Conservation (phyloP, 2,113 vertebrate genomes). For the Heterocephalus glaber region DNA sequence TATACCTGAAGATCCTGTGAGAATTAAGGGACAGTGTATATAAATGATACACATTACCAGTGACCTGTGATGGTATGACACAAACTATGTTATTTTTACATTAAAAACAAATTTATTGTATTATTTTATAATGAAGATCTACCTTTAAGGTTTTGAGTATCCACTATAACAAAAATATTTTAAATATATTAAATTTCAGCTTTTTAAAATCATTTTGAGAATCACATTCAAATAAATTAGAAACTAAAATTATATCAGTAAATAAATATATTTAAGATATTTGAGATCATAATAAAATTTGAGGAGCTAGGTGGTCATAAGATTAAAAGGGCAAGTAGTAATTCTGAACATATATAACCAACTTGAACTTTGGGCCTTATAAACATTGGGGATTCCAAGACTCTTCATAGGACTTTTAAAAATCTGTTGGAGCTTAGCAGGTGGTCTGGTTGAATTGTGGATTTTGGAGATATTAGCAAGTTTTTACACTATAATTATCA, state of each 20-base stretch:
- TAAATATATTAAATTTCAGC: background rate
- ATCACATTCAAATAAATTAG: background rate
- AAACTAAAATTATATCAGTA: background rate
- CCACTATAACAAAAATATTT: background rate
- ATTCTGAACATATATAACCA: background rate
- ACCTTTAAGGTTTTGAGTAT: background rate
- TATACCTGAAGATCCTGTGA: background rate
- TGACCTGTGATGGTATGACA: background rate
- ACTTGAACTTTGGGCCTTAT: background rate
- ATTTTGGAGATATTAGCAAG: background rate
- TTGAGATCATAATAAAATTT: background rate
- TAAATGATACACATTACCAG: background rate
- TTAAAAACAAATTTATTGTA: constrained; percentile 29
- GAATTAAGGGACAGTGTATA: background rate
- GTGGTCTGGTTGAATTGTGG: background rate
- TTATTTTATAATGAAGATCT: background rate
- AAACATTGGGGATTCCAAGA: background rate
- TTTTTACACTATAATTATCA: background rate
- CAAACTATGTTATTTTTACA: background rate
- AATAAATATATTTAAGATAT: background rate
- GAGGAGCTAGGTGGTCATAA: background rate
- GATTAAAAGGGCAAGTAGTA: background rate
- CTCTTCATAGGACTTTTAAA: background rate
- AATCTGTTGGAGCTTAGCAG: background rate
- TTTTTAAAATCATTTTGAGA: background rate